Evolutionary conservation across 1,140 invertebrate genomes (phyloP).

Genomic region (Ceratoteleas bidentatus): DNA sequence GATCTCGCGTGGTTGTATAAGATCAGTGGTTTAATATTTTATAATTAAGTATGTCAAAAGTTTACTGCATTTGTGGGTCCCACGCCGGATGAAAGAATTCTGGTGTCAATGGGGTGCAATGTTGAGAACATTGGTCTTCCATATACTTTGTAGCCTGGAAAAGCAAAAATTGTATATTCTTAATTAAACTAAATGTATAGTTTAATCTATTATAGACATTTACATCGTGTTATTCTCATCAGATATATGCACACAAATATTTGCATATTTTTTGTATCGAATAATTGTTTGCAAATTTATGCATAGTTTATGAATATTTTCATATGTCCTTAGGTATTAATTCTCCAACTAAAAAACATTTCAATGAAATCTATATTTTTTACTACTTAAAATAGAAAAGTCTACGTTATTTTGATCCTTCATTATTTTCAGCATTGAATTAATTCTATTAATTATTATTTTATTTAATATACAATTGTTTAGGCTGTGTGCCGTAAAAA

Average conservation of each 20-base stretch:
- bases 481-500: too few species aligned
- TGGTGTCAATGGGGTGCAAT: constrained; percentile 90
- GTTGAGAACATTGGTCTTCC: constrained; percentile 91
- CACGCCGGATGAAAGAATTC: constrained; percentile 84
- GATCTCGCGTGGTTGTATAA: too few species aligned
- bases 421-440: too few species aligned
- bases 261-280: too few species aligned
- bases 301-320: too few species aligned
- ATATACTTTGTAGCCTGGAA: constrained; percentile 89
- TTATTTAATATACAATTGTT: too few species aligned
- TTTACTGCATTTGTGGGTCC: constrained; percentile 68
- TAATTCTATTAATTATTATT: too few species aligned
- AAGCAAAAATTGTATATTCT: constrained; percentile 19
- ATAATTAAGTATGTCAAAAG: not conserved
- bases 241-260: too few species aligned
- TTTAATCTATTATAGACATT: not conserved
- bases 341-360: not conserved
- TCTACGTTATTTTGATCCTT: too few species aligned
- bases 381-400: constrained; percentile 85
- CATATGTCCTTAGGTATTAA: not conserved
- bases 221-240: too few species aligned
- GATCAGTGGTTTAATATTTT: too few species aligned
- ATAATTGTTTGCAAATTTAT: too few species aligned
- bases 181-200: constrained; percentile 15
- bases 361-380: not conserved